These are phyloP conservation scores for Epirrita christyi DNA, from an alignment of 2,888 invertebrate species.

Conservation along the genomic window DNA sequence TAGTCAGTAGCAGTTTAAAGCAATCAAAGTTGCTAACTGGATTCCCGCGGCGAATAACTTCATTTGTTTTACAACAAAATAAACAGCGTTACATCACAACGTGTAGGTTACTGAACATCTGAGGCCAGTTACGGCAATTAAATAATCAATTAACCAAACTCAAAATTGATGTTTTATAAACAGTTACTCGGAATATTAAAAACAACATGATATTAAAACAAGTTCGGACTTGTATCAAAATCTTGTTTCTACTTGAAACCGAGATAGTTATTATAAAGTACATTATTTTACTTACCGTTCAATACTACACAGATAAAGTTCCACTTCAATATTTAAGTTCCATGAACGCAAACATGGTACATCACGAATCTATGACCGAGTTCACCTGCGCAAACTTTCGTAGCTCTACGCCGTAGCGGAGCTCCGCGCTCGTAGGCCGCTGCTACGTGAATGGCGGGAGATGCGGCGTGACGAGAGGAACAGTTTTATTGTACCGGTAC, in stretches of 20 bases:
- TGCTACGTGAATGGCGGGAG: conserved; percentile 58
- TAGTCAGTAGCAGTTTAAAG: conserved; percentile 5
- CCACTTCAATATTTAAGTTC: conserved; percentile 37
- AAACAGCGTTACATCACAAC: background rate
- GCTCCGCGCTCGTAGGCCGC: conserved; percentile 61
- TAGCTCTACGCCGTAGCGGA: conserved; percentile 62
- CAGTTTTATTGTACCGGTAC: too few species aligned
- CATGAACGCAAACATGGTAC: conserved; percentile 39
- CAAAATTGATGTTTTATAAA: too few species aligned
- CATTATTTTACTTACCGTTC: conserved; percentile 3
- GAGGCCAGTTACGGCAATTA: background rate
- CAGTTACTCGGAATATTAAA: background rate
- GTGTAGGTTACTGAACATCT: background rate
- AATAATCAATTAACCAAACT: too few species aligned
- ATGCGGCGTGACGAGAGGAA: background rate
- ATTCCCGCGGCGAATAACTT: conserved; percentile 11
- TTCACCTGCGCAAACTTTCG: conserved; percentile 56
- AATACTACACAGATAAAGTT: conserved; percentile 3
- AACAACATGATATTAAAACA: background rate
- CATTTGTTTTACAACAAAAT: conserved; percentile 7
- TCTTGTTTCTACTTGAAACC: too few species aligned
- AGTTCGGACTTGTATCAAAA: too few species aligned
- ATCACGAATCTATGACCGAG: conserved; percentile 32
- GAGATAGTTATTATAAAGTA: too few species aligned
- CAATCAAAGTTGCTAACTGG: conserved; percentile 16